Evolutionary conservation across 2,113 vertebrate species (phyloP).

Genomic region (Lanius ludovicianus): DNA sequence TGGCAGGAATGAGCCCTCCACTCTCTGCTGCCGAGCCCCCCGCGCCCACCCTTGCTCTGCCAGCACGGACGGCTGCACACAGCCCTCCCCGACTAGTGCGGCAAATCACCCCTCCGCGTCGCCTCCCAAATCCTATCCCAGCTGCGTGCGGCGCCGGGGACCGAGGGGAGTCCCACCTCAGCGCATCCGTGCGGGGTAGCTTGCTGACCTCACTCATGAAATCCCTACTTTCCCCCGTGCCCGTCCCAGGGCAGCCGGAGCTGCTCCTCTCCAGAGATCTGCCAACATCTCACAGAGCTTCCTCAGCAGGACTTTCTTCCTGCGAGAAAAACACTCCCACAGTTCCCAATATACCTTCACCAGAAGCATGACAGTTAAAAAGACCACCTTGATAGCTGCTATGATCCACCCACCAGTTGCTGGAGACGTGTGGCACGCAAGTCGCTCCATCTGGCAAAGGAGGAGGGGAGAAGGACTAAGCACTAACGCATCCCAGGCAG

Average conservation of each 20-base stretch:
- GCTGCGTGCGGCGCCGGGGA: background rate
- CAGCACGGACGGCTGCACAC: background rate
- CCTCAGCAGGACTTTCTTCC: background rate
- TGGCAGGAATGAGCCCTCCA: conserved; percentile 48
- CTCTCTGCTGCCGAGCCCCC: background rate
- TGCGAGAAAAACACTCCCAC: conserved; percentile 14
- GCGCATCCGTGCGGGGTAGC: background rate
- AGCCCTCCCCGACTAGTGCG: background rate
- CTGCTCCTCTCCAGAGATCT: background rate
- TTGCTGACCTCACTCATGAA: background rate
- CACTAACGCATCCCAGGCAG: background rate
- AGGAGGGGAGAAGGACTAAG: background rate
- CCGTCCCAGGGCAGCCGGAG: background rate
- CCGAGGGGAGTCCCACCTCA: background rate
- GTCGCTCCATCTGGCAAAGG: conserved; percentile 19
- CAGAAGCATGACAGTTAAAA: background rate
- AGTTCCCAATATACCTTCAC: conserved; percentile 21
- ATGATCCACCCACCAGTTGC: conserved; percentile 42
- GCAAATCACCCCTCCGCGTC: background rate
- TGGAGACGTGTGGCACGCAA: background rate
- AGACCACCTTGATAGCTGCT: conserved; percentile 45
- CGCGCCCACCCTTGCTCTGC: background rate
- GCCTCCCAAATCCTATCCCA: background rate
- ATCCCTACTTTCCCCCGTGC: background rate
- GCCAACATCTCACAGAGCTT: background rate